Evolutionary conservation across 64 coral and sea anemone genomes (phyloP), one percentile per base, ranked within the genome.

Genomic region (Cladopsammia gracilis): DNA sequence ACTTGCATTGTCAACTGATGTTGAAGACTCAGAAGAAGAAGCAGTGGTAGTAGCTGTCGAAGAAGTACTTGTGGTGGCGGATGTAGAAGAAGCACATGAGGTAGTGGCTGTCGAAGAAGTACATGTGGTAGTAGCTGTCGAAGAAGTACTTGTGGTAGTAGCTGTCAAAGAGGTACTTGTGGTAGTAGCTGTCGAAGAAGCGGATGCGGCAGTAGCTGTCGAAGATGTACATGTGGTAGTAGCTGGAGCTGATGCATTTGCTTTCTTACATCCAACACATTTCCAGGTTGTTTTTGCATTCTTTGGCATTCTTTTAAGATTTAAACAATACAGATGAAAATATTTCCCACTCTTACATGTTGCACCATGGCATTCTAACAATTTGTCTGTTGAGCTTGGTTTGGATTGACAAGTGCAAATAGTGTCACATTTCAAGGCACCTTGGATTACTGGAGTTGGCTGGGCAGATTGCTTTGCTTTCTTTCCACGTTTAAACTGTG

Each of bases 221-320:
- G 45, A 77, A 77, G 75, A 53, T 48, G 22, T 69, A 69, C 65
- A 77, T 51, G 75, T 77, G 75, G 75, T 77, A 77, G 75, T 48
- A 51, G 45, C 1, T 51, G 75, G 20, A 77, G 75, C 45, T 48
- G 75, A 22, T 77, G 25, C 52, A 22, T 77, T 2, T 18, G 75
- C 52, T 1, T 77, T 77, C 46, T 77, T 77, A 54, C 74, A 77
- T 18, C 46, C 52, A 50, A n/a, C 48, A 77, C 48, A 77, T 51
- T 77, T 48, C 75, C 75, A 77, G 45, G 75, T 77, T 4, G 75
- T 53, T 56, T 77, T 77, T 50, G 75, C 18, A 77, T 77, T 77
- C 2, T 77, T 77, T 43, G 75, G 46, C 75, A 53, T 45, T 77
- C 75, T 69, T 69, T 77, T 77, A 48, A 77, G 45, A 44, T 56